phyloP scores from a whole-genome alignment of 2,888 invertebrate species.

The Pachycephus smyrnensis region DNA sequence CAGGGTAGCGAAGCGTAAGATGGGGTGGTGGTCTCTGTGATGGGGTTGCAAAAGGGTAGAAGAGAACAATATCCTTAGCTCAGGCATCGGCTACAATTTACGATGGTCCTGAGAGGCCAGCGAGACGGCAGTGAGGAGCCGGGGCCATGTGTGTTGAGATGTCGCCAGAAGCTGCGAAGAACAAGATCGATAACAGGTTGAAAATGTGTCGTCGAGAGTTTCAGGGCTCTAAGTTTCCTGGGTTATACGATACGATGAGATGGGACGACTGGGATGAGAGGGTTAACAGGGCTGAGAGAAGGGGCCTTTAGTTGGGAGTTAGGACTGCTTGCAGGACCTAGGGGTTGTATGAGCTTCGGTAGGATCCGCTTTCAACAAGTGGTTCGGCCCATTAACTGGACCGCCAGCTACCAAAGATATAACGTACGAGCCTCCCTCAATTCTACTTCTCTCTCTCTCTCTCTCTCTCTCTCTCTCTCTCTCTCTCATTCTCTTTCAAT shows the following conservation, averaged over 20 bases:
- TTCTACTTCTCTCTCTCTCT: neutral
- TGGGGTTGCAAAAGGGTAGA: neutral
- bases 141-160: neutral
- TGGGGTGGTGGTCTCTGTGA: neutral
- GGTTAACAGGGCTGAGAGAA: neutral
- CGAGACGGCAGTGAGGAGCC: neutral
- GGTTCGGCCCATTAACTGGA: slow-evolving; percentile 41
- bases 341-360: neutral
- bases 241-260: neutral
- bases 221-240: neutral
- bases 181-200: neutral
- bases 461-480: neutral
- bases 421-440: neutral
- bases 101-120: neutral
- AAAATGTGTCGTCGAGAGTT: neutral
- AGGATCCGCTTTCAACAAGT: slow-evolving; percentile 46
- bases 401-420: slow-evolving; percentile 22
- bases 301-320: neutral
- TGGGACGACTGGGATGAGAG: neutral
- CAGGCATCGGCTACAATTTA: neutral
- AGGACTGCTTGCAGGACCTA: neutral
- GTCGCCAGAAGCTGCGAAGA: neutral
- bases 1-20: no score
- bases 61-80: neutral
- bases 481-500: neutral